phyloP scores from a whole-genome alignment of 2,888 invertebrate genomes.

The Monopis laevigella region DNA sequence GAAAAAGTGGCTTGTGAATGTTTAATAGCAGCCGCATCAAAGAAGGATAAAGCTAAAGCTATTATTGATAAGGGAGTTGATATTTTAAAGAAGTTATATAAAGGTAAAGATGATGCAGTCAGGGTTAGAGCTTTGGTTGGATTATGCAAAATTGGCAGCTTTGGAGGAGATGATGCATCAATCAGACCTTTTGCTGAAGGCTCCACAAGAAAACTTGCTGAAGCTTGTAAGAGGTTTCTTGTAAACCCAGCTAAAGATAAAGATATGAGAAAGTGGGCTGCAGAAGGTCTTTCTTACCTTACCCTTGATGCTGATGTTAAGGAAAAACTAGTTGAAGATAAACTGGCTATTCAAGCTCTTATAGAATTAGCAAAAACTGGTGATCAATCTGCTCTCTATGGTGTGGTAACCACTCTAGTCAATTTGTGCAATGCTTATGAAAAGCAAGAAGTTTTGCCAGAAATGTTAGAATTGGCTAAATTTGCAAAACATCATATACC shows the following conservation, averaged over 20 bases:
- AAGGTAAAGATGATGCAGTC: constrained; percentile 89
- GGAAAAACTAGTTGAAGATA: constrained; percentile 92
- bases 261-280: constrained; percentile 94
- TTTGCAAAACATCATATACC: constrained; percentile 99
- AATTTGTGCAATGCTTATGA: constrained; percentile 98
- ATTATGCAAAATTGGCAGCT: constrained; percentile 93
- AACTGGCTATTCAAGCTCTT: constrained; percentile 81
- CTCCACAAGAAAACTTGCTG: constrained; percentile 89
- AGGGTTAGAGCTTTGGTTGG: constrained; percentile 91
- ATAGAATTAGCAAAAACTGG: constrained; percentile 90
- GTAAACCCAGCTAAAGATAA: constrained; percentile 87
- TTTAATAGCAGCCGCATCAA: constrained; percentile 94
- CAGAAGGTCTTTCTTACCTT: constrained; percentile 95
- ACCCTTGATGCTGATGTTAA: constrained; percentile 99
- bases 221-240: constrained; percentile 92
- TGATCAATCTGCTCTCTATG: constrained; percentile 88
- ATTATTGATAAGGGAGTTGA: constrained; percentile 90
- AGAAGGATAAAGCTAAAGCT: constrained; percentile 94
- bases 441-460: constrained; percentile 94
- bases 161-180: constrained; percentile 96
- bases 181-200: constrained; percentile 95
- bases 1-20: constrained; percentile 97
- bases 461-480: constrained; percentile 97
- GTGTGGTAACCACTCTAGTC: constrained; percentile 93
- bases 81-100: constrained; percentile 93